These are phyloP conservation scores for Mythimna pallens DNA, from an alignment of 2,888 invertebrate genomes.

Conservation along the genomic window DNA sequence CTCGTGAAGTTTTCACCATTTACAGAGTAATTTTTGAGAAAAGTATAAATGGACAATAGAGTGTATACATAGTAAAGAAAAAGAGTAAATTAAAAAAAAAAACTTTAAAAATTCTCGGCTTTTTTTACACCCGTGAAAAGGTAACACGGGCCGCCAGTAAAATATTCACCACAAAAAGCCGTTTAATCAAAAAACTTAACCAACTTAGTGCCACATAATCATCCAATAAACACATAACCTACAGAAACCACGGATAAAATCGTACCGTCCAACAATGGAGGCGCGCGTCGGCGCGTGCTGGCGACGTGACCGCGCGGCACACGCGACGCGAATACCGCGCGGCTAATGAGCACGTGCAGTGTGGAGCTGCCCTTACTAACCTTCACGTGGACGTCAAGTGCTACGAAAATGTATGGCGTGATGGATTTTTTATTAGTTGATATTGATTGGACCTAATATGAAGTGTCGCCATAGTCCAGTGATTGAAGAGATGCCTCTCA, in stretches of 20 bases:
- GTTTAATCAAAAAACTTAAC: neutral
- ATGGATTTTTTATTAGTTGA: conserved; percentile 3
- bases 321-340: conserved; percentile 84
- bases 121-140: too few relatives aligned
- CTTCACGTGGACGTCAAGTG: conserved; percentile 57
- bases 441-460: neutral
- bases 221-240: too few relatives aligned
- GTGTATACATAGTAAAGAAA: too few relatives aligned
- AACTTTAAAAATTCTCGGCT: too few relatives aligned
- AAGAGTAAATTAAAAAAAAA: too few relatives aligned
- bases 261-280: conserved; percentile 69
- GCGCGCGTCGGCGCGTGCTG: conserved; percentile 81
- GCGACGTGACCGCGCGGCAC: conserved; percentile 83
- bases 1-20: too few relatives aligned
- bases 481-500: too few relatives aligned
- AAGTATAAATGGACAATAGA: too few relatives aligned
- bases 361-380: conserved; percentile 78
- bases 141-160: too few relatives aligned
- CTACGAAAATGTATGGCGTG: conserved; percentile 17
- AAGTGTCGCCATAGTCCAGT: too few relatives aligned
- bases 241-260: conserved; percentile 44
- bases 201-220: neutral
- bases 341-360: conserved; percentile 83
- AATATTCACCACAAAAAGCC: too few relatives aligned
- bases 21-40: too few relatives aligned